Conservation (phyloP, 1,140 invertebrate genomes). For the Drosophila eugracilis region DNA sequence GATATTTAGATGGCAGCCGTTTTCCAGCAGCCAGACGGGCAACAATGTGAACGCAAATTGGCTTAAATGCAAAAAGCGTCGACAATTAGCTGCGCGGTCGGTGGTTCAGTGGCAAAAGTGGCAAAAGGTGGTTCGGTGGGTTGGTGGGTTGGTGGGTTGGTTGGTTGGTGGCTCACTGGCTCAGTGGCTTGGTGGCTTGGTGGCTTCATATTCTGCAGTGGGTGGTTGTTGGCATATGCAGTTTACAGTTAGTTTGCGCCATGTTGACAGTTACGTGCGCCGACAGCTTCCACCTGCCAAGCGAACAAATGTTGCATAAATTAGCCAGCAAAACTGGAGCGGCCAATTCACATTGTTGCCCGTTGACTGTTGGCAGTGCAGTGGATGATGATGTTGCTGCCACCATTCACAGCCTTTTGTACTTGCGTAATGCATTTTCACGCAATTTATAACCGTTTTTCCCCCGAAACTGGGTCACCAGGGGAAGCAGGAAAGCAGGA, state of each 20-base stretch:
- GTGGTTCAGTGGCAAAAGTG: slow-evolving; percentile 19
- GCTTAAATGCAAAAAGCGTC: slow-evolving; percentile 72
- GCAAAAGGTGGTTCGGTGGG: slow-evolving; percentile 5
- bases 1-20: slow-evolving; percentile 75
- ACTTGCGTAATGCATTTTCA: slow-evolving; percentile 82
- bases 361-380: slow-evolving; percentile 1
- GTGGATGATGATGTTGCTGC: slow-evolving; percentile 46
- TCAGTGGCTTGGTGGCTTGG: slow-evolving; percentile 21
- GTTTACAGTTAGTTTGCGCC: slow-evolving; percentile 79
- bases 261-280: slow-evolving; percentile 80
- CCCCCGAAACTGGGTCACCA: slow-evolving; percentile 29
- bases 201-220: slow-evolving; percentile 20
- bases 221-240: slow-evolving; percentile 46
- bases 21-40: slow-evolving; percentile 37
- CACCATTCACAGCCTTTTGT: slow-evolving; percentile 82
- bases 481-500: too few species aligned
- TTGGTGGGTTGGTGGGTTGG: background rate
- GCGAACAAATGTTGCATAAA: slow-evolving; percentile 70
- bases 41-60: slow-evolving; percentile 73
- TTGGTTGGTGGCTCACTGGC: slow-evolving; percentile 43
- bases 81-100: slow-evolving; percentile 75
- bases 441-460: slow-evolving; percentile 79
- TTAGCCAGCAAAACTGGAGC: slow-evolving; percentile 76
- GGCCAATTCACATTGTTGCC: slow-evolving; percentile 66
- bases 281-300: slow-evolving; percentile 64